Evolutionary conservation across 37 sponge, comb jelly and placozoan species (phyloP).

Genomic region (Ianthella basta): DNA sequence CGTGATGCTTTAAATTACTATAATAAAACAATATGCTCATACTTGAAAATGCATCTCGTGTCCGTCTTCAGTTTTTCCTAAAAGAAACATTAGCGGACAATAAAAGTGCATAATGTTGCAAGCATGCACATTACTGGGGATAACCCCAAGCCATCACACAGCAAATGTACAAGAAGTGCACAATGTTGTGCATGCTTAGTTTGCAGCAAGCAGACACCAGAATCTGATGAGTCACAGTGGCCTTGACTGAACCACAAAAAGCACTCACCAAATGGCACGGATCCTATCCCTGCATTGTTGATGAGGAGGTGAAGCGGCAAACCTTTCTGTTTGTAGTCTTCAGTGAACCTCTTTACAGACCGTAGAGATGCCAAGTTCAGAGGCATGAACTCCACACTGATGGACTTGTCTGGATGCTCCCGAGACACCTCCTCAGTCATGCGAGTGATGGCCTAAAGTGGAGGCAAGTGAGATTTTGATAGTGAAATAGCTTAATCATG

Average conservation of each 20-base stretch:
- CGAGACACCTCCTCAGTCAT: constrained; percentile 44
- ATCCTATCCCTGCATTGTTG: constrained; percentile 79
- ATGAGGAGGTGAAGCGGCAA: constrained; percentile 80
- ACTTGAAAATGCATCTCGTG: constrained; percentile 25
- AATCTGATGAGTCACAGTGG: too few species aligned
- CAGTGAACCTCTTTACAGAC: constrained; percentile 63
- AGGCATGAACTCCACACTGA: constrained; percentile 70
- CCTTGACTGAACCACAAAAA: too few species aligned
- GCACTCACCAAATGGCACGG: constrained; percentile 22
- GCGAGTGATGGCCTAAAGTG: constrained; percentile 55
- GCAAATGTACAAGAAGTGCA: too few species aligned
- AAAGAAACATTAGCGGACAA: neutral
- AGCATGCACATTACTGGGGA: too few species aligned
- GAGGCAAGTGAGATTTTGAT: too few species aligned
- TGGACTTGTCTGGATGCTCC: constrained; percentile 36
- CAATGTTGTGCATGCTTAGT: too few species aligned
- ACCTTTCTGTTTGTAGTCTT: constrained; percentile 60
- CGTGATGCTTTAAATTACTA: too few species aligned
- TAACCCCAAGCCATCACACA: too few species aligned
- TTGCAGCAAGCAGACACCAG: too few species aligned
- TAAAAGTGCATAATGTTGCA: too few species aligned
- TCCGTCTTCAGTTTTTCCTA: constrained; percentile 34
- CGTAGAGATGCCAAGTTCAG: constrained; percentile 72
- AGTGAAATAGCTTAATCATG: too few species aligned
- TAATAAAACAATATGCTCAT: neutral